Conservation (phyloP, 2,888 invertebrate genomes). For the Tipula unca region DNA sequence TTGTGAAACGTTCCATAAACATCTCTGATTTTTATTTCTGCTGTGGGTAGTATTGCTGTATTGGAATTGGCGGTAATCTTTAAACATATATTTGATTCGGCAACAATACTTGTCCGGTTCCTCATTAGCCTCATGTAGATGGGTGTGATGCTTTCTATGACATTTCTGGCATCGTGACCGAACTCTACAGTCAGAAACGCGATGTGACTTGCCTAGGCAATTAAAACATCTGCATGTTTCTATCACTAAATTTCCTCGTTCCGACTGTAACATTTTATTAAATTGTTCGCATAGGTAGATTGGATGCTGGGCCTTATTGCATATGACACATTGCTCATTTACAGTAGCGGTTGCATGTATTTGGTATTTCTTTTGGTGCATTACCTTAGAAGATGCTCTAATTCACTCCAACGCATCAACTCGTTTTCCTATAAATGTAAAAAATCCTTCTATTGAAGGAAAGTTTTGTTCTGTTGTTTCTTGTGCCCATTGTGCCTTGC, state of each 20-base stretch:
- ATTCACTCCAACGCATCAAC: neutral
- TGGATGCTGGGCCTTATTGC: neutral
- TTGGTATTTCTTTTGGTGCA: neutral
- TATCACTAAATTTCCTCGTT: neutral
- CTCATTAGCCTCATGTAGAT: too few species aligned
- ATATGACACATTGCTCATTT: neutral
- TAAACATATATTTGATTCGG: too few species aligned
- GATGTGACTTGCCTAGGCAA: neutral
- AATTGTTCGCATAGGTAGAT: neutral
- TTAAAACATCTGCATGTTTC: neutral
- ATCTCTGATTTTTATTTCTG: neutral
- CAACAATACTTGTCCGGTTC: too few species aligned
- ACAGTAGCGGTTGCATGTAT: neutral
- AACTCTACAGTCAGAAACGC: neutral
- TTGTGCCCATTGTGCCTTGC: neutral
- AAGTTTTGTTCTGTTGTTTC: neutral
- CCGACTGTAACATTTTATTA: neutral
- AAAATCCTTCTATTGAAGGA: neutral
- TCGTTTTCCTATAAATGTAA: neutral
- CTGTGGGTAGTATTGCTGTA: too few species aligned
- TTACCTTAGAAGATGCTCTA: neutral
- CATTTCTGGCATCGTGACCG: neutral
- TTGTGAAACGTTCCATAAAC: neutral
- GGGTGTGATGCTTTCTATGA: too few species aligned
- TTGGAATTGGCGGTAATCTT: too few species aligned